phyloP scores from a whole-genome alignment of 1,140 invertebrate species.

The Drosophila sechellia region DNA sequence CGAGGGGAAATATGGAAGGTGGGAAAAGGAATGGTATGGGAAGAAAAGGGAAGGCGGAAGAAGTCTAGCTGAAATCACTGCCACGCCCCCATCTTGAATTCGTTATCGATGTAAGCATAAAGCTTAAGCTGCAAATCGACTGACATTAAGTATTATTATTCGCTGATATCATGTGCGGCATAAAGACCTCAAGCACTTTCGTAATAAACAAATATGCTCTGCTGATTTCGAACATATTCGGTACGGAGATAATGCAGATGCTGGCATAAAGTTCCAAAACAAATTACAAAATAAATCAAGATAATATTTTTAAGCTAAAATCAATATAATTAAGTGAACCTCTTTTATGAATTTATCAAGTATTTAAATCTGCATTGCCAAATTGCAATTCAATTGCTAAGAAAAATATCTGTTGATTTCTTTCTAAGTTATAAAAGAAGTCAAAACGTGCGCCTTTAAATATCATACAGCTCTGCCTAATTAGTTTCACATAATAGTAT shows the following conservation, averaged over 20 bases:
- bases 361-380: too few relatives aligned
- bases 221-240: background rate
- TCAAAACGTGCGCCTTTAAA: too few relatives aligned
- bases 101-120: slow-evolving; percentile 35
- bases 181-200: background rate
- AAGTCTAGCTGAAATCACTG: slow-evolving; percentile 36
- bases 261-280: too few relatives aligned
- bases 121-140: slow-evolving; percentile 40
- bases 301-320: too few relatives aligned
- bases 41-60: slow-evolving; percentile 4
- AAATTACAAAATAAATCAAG: too few relatives aligned
- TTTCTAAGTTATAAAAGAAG: too few relatives aligned
- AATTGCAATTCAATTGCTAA: too few relatives aligned
- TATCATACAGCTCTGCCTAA: too few relatives aligned
- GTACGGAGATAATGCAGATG: background rate
- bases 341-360: too few relatives aligned
- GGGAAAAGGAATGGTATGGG: background rate
- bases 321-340: too few relatives aligned
- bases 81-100: background rate
- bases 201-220: slow-evolving; percentile 1
- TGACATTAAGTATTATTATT: slow-evolving; percentile 37
- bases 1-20: slow-evolving; percentile 1
- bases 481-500: background rate
- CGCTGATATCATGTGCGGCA: slow-evolving; percentile 1
- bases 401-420: too few relatives aligned